Percentiles rank a stretch among this genome's conserved stretches.
Conservation (phyloP, 2,113 vertebrate genomes). For the Empidonax traillii region DNA sequence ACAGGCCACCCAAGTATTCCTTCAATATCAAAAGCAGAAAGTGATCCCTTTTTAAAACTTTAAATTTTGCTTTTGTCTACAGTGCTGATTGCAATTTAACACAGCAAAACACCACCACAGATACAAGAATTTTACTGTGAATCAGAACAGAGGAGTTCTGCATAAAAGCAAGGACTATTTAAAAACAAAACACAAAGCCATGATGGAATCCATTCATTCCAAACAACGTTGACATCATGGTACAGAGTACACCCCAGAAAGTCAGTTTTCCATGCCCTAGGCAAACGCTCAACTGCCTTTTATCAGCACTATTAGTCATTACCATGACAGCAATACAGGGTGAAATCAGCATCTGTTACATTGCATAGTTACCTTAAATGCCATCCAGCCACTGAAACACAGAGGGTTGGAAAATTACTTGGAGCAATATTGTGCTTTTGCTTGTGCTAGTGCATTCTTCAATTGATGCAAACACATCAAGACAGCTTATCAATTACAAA, state of each 20-base stretch:
- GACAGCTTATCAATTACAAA: constrained; percentile 67
- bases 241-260: background rate
- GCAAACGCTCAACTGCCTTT: constrained; percentile 53
- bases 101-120: background rate
- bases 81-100: background rate
- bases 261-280: constrained; percentile 56
- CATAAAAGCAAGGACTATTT: background rate
- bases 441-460: constrained; percentile 6
- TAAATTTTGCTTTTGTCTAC: background rate
- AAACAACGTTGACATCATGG: background rate
- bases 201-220: constrained; percentile 10
- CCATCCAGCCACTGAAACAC: constrained; percentile 43
- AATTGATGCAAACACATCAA: constrained; percentile 55
- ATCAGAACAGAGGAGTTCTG: background rate
- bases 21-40: background rate
- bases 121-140: background rate
- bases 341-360: constrained; percentile 56
- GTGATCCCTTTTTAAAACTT: background rate
- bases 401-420: constrained; percentile 64
- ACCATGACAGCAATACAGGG: constrained; percentile 53
- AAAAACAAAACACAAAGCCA: background rate
- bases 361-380: constrained; percentile 46
- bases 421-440: constrained; percentile 23
- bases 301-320: constrained; percentile 52
- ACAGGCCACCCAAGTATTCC: constrained; percentile 40